Conservation (phyloP, 2,113 vertebrate genomes). For the Larimichthys crocea region DNA sequence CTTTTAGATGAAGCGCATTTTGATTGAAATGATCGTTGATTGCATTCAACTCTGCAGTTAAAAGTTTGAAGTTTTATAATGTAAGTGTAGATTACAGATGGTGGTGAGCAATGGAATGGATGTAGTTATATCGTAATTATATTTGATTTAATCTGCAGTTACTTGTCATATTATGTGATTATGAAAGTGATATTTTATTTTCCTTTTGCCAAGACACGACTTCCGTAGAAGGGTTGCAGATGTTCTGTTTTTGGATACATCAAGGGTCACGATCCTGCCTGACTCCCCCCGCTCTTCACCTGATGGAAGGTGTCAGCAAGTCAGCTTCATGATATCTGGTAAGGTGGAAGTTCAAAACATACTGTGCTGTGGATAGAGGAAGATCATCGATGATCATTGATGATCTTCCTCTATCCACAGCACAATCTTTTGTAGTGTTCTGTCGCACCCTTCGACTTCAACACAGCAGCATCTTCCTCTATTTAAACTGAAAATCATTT, state of each 20-base stretch:
- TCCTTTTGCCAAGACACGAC: slow-evolving; percentile 73
- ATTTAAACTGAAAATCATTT: neutral
- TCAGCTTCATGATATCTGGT: slow-evolving; percentile 82
- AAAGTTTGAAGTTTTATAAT: too few relatives aligned
- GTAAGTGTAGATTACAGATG: neutral
- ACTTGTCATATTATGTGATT: neutral
- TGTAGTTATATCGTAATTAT: neutral
- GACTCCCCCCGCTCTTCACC: slow-evolving; percentile 38
- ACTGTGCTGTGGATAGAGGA: too few relatives aligned
- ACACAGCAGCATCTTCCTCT: neutral
- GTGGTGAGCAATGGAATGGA: too few relatives aligned
- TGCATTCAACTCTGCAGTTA: too few relatives aligned
- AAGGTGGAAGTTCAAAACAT: slow-evolving; percentile 10
- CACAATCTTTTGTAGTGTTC: neutral
- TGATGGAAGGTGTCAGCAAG: slow-evolving; percentile 69
- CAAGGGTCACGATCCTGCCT: slow-evolving; percentile 79
- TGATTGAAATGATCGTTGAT: too few relatives aligned
- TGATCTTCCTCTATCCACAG: neutral
- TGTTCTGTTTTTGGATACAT: slow-evolving; percentile 55
- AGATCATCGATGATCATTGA: neutral
- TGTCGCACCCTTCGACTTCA: too few relatives aligned
- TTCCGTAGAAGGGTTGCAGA: slow-evolving; percentile 80
- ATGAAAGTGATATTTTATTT: neutral
- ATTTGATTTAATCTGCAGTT: neutral
- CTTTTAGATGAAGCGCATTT: too few relatives aligned